These are phyloP conservation scores for Macaria notata DNA, from an alignment of 2,888 invertebrate species.

Conservation along the genomic window DNA sequence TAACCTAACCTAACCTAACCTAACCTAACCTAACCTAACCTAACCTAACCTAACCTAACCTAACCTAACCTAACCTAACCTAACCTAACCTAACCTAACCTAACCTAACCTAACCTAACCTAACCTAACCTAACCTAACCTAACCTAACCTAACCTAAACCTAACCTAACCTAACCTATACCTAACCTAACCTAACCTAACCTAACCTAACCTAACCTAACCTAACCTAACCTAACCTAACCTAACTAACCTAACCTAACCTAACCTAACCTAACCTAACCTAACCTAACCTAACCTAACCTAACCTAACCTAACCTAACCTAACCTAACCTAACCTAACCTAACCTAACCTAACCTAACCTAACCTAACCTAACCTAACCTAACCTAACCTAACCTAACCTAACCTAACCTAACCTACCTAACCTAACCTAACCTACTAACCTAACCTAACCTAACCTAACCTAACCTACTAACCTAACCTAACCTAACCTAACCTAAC, in stretches of 20 bases:
- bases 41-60: constrained; percentile 14
- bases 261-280: constrained; percentile 33
- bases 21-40: background rate
- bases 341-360: constrained; percentile 21
- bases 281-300: constrained; percentile 26
- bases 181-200: too few relatives aligned
- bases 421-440: constrained; percentile 23
- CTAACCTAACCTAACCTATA: constrained; percentile 3
- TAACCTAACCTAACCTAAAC: constrained; percentile 5
- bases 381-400: constrained; percentile 18
- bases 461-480: constrained; percentile 25
- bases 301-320: constrained; percentile 22
- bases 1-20: background rate
- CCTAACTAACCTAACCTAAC: constrained; percentile 33
- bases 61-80: constrained; percentile 15
- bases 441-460: constrained; percentile 25
- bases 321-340: constrained; percentile 31
- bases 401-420: constrained; percentile 15
- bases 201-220: constrained; percentile 11
- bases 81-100: constrained; percentile 12
- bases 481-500: constrained; percentile 30
- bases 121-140: constrained; percentile 7
- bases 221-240: constrained; percentile 35
- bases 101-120: constrained; percentile 10
- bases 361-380: constrained; percentile 17